Evolutionary conservation across 2,888 invertebrate genomes (phyloP).

Genomic region (Autographa gamma): DNA sequence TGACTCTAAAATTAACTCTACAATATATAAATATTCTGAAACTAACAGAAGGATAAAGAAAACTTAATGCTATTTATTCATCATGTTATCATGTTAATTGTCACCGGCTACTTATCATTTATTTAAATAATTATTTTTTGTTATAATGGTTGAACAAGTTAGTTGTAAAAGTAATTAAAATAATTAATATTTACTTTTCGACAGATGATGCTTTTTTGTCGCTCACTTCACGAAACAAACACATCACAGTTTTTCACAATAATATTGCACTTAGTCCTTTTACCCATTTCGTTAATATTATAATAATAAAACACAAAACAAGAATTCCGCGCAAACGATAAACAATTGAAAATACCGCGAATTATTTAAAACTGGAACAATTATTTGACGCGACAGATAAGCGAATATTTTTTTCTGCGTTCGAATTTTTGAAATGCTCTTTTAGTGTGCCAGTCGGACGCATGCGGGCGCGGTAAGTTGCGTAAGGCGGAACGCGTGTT

Average conservation of each 20-base stretch:
- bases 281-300: conserved; percentile 65
- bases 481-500: conserved; percentile 77
- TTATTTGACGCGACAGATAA: conserved; percentile 48
- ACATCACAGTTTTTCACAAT: conserved; percentile 74
- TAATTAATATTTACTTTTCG: conserved; percentile 81
- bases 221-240: conserved; percentile 78
- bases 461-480: conserved; percentile 74
- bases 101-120: too few relatives aligned
- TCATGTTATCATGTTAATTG: too few relatives aligned
- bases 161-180: conserved; percentile 2
- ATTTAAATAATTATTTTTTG: too few relatives aligned
- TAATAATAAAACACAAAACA: conserved; percentile 59
- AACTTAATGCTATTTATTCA: too few relatives aligned
- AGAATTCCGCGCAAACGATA: conserved; percentile 32
- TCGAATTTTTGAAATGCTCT: conserved; percentile 51
- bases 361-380: conserved; percentile 24
- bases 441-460: conserved; percentile 84
- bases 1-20: neutral
- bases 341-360: conserved; percentile 44
- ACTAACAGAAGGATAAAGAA: too few relatives aligned
- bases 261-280: conserved; percentile 71
- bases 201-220: conserved; percentile 83
- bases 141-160: too few relatives aligned
- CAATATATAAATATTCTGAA: too few relatives aligned
- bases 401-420: conserved; percentile 52